Evolutionary conservation across 2,113 vertebrate species (phyloP), one percentile per base, ranked within the genome.

Genomic region (Callipepla squamata): DNA sequence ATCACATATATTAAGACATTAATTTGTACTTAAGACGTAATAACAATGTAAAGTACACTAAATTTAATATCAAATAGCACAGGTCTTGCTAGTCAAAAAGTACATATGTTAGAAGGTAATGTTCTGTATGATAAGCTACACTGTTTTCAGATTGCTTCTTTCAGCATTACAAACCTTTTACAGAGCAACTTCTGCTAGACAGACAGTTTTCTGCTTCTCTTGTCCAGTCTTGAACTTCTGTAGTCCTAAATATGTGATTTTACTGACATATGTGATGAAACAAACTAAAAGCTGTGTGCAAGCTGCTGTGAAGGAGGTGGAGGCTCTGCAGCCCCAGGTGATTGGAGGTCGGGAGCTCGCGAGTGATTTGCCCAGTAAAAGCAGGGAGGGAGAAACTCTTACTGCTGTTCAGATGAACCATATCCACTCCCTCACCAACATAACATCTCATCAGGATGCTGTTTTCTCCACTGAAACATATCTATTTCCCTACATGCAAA

Each of bases 141-240:
- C 8, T 89, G 32, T 13, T 85, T 85, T 80, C 73, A 85, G 25
- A 30, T 69, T 80, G 74, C 34, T 42, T 53, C 48, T 83, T 81
- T 90, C 28, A 92, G 63, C 67, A 57, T 84, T 80, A 96, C 92
- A 67, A 95, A 96, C 89, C 96, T 95, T 89, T 74, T 93, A 85
- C 65, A 93, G 78, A 79, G 61, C n/a, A 96, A 76, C 28, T 90
- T 90, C 89, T 76, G 69, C 80, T 42, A 57, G 70, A 28, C 18
- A 93, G 70, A 28, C 18, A 93, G 80, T 79, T 34, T 72, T 87
- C 90, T 81, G 34, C 11, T 94, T 20, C 65, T 96, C 92, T 78
- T 67, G 62, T 53, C 58, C 66, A 91, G 59, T 77, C 53, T 53
- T 1, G 0, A 81, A 67, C 30, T 95, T 80, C 82, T 77, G 81